phyloP scores from a whole-genome alignment of 2,888 invertebrate species.

The Yponomeuta cagnagella region DNA sequence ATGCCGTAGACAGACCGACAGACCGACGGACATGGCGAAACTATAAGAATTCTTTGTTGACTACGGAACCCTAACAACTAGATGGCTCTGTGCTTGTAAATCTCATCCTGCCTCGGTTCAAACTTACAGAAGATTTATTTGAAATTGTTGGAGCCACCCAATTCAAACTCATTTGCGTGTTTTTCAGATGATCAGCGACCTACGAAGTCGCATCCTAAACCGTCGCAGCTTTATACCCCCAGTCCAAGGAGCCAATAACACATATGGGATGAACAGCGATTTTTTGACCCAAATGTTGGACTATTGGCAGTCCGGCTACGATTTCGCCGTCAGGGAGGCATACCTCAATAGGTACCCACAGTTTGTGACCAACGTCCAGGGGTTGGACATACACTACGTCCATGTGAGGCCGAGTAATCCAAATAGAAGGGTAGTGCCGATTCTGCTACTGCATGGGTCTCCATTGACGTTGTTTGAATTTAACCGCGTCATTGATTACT shows the following conservation, averaged over 20 bases:
- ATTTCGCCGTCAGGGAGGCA: conserved; percentile 78
- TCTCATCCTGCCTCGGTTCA: too few relatives aligned
- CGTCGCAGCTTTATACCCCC: conserved; percentile 17
- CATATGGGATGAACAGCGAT: conserved; percentile 75
- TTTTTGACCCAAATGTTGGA: conserved; percentile 58
- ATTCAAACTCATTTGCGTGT: conserved; percentile 9
- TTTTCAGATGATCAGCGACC: conserved; percentile 20
- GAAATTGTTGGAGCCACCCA: too few relatives aligned
- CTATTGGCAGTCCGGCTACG: conserved; percentile 78
- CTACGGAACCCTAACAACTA: too few relatives aligned
- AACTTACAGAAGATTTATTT: too few relatives aligned
- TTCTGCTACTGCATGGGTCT: conserved; percentile 56
- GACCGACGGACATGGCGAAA: too few relatives aligned
- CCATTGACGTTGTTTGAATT: conserved; percentile 28
- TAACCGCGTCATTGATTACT: not conserved
- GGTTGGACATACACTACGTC: conserved; percentile 84
- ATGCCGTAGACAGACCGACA: too few relatives aligned
- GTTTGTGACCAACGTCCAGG: conserved; percentile 80
- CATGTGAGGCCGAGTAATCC: conserved; percentile 74
- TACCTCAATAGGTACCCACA: conserved; percentile 79
- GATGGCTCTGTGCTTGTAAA: too few relatives aligned
- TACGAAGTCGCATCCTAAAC: conserved; percentile 15
- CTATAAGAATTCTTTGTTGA: too few relatives aligned
- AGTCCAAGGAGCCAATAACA: conserved; percentile 77
- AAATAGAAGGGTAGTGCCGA: conserved; percentile 2